phyloP scores from a whole-genome alignment of 2,888 invertebrate species.

The Drosophila kanekoi region DNA sequence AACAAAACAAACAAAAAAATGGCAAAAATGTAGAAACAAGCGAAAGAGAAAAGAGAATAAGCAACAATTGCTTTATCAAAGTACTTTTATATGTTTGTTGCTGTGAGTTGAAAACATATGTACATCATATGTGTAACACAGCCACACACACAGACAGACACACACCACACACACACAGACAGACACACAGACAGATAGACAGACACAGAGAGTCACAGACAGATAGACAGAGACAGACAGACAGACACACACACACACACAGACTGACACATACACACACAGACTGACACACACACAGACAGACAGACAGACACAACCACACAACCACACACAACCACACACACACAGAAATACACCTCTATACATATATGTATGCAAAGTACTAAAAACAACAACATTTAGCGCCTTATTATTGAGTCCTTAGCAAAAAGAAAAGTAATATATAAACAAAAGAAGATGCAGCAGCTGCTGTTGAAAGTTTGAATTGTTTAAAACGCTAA shows the following conservation, averaged over 20 bases:
- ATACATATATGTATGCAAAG: conserved; percentile 16
- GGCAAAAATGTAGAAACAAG: conserved; percentile 17
- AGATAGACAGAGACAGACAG: no score
- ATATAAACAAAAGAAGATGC: conserved; percentile 11
- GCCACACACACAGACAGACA: conserved; percentile 25
- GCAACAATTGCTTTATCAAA: conserved; percentile 24
- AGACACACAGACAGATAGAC: no score
- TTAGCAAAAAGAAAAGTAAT: conserved; percentile 49
- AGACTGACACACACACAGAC: conserved; percentile 22
- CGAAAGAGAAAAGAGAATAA: conserved; percentile 8
- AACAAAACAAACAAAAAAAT: conserved; percentile 1
- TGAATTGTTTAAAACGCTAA: conserved; percentile 54
- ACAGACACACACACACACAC: conserved; percentile 24
- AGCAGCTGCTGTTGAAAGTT: conserved; percentile 35
- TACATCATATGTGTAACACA: conserved; percentile 25
- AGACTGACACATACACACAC: no score
- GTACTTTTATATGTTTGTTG: conserved; percentile 29
- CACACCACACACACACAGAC: conserved; percentile 24
- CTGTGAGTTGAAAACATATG: conserved; percentile 31
- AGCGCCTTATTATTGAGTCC: conserved; percentile 75
- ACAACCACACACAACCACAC: conserved; percentile 24
- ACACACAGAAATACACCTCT: conserved; percentile 31
- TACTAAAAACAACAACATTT: conserved; percentile 46
- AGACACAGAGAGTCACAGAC: no score
- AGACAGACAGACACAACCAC: no score